A percentile compares a stretch with the other conserved stretches of the same genome.
These are phyloP conservation scores for Polypterus senegalus DNA, from an alignment of 2,113 vertebrate genomes.

Conservation along the genomic window DNA sequence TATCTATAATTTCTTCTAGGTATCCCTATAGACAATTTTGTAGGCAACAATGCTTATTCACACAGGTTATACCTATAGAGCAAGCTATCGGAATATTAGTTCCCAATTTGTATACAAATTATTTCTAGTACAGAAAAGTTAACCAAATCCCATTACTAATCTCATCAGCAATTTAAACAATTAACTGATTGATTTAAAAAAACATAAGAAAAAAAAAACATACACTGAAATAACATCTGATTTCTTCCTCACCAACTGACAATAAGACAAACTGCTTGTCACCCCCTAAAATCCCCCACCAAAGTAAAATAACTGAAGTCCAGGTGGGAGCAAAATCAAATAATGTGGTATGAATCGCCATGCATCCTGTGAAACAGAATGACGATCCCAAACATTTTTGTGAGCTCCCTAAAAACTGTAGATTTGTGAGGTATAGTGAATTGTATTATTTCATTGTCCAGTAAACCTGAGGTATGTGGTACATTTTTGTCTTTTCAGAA, in stretches of 20 bases:
- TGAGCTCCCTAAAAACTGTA: constrained; percentile 55
- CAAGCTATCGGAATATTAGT: too few species aligned
- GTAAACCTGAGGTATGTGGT: constrained; percentile 92
- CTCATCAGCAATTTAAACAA: constrained; percentile 33
- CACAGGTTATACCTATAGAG: too few species aligned
- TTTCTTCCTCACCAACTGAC: background rate
- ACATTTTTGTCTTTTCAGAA: constrained; percentile 67
- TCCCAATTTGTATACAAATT: too few species aligned
- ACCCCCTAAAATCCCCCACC: constrained; percentile 35
- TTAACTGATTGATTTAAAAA: background rate
- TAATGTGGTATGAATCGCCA: background rate
- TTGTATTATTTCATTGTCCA: constrained; percentile 60
- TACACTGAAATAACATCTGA: background rate
- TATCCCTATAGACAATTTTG: too few species aligned
- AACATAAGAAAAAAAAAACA: background rate
- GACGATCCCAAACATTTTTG: constrained; percentile 19
- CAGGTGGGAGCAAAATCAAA: constrained; percentile 38
- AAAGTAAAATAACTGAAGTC: constrained; percentile 44
- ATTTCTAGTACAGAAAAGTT: too few species aligned
- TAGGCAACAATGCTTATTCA: too few species aligned
- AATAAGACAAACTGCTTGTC: background rate
- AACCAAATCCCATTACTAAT: background rate
- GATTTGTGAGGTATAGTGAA: constrained; percentile 69
- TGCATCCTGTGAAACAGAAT: constrained; percentile 14
- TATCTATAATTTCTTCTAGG: too few species aligned